Conservation (phyloP, 2,797 vertebrate species). For the Epinephelus awoara region DNA sequence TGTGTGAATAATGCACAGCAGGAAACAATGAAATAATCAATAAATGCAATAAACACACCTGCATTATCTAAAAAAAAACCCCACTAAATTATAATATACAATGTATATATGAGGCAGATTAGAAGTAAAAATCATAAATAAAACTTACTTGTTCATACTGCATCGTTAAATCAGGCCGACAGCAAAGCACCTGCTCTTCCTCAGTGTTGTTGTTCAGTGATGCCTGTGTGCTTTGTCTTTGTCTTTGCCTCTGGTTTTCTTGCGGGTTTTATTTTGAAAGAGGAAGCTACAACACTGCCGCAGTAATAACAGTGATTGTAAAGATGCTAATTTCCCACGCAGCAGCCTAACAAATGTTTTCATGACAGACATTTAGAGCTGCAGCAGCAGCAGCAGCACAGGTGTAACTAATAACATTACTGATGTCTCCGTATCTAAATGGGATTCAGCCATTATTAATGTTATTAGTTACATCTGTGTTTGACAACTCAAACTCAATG, state of each 20-base stretch:
- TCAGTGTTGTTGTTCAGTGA: neutral
- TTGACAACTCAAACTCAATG: slow-evolving; percentile 2
- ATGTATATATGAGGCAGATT: neutral
- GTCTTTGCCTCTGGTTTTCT: neutral
- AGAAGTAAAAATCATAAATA: neutral
- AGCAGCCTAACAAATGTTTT: slow-evolving; percentile 1
- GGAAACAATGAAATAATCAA: neutral
- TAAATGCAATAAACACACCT: neutral
- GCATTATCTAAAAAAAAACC: neutral
- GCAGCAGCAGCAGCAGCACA: neutral
- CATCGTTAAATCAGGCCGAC: slow-evolving; percentile 20
- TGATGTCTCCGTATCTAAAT: slow-evolving; percentile 1
- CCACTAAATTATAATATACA: neutral
- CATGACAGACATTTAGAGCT: neutral
- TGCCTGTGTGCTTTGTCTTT: slow-evolving; percentile 2
- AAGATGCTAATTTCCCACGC: neutral
- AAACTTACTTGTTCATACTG: slow-evolving; percentile 40
- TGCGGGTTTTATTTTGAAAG: slow-evolving; percentile 27
- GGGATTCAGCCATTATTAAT: neutral
- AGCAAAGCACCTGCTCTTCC: slow-evolving; percentile 12
- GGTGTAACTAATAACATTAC: neutral
- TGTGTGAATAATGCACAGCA: neutral
- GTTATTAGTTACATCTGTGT: slow-evolving; percentile 17
- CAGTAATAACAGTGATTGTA: slow-evolving; percentile 7
- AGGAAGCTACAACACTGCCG: neutral